These are phyloP conservation scores for Hippocampus guttulatus DNA, from an alignment of 2,113 vertebrate species.

Conservation along the genomic window DNA sequence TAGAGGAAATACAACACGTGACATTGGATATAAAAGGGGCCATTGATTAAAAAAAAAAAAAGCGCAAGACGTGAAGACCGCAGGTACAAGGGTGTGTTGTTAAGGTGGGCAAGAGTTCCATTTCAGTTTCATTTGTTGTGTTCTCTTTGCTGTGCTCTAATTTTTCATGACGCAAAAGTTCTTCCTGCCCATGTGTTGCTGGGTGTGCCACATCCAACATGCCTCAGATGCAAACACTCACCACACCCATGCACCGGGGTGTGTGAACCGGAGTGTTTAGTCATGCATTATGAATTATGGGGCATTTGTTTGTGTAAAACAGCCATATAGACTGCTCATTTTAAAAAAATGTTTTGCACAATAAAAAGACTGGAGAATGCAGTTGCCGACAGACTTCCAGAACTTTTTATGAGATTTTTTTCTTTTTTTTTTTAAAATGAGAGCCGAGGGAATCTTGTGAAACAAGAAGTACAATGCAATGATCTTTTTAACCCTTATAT, in stretches of 20 bases:
- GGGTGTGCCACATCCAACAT: conserved; percentile 57
- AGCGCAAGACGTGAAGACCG: not conserved
- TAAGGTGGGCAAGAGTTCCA: conserved; percentile 11
- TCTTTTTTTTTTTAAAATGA: no score
- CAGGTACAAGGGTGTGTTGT: conserved; percentile 26
- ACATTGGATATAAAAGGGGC: not conserved
- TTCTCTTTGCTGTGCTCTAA: conserved; percentile 45
- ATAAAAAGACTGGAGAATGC: not conserved
- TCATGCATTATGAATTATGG: conserved; percentile 5
- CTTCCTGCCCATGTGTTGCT: conserved; percentile 39
- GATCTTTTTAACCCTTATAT: not conserved
- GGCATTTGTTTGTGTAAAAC: not conserved
- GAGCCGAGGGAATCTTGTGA: not conserved
- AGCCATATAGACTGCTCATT: not conserved
- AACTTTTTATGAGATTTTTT: not conserved
- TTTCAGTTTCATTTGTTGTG: conserved; percentile 34
- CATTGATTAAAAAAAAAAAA: not conserved
- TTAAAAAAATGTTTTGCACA: not conserved
- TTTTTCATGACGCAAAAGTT: conserved; percentile 3
- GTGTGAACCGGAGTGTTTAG: conserved; percentile 40
- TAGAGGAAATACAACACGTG: not conserved
- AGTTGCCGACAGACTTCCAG: not conserved
- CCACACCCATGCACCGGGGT: conserved; percentile 54
- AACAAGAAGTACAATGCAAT: not conserved
- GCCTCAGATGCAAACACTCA: conserved; percentile 44